Conservation (phyloP, 2,888 invertebrate genomes). For the Caenorhabditis becei region DNA sequence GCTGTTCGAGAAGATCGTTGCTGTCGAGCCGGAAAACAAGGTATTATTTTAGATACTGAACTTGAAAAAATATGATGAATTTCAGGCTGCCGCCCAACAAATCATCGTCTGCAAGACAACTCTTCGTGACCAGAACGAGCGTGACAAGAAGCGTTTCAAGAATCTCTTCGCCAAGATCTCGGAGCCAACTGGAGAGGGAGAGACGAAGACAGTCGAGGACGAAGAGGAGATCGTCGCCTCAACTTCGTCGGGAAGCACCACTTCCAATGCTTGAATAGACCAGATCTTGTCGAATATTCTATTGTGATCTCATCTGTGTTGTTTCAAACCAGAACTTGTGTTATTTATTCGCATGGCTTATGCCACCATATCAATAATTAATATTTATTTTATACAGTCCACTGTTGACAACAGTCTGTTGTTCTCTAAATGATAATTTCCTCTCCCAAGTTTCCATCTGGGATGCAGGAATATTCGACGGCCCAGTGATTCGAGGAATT, state of each 20-base stretch:
- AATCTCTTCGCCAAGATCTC: conserved; percentile 92
- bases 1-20: conserved; percentile 89
- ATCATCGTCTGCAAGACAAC: conserved; percentile 86
- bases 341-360: conserved; percentile 4
- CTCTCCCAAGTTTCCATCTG: conserved; percentile 57
- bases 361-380: conserved; percentile 8
- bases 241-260: conserved; percentile 52
- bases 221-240: conserved; percentile 53
- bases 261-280: conserved; percentile 43
- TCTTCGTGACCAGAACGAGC: conserved; percentile 87
- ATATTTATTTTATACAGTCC: conserved; percentile 19
- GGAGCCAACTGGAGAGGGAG: conserved; percentile 33
- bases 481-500: conserved; percentile 36
- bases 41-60: conserved; percentile 61
- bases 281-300: neutral
- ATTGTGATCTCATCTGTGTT: conserved; percentile 45
- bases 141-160: conserved; percentile 89
- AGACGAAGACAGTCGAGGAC: conserved; percentile 43
- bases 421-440: conserved; percentile 62
- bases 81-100: conserved; percentile 77
- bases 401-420: no score
- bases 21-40: conserved; percentile 90
- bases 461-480: conserved; percentile 43
- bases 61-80: conserved; percentile 1
- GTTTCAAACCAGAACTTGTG: conserved; percentile 1